These are phyloP conservation scores for Mycogona germanica DNA, from an alignment of 2,888 invertebrate species.

Conservation along the genomic window DNA sequence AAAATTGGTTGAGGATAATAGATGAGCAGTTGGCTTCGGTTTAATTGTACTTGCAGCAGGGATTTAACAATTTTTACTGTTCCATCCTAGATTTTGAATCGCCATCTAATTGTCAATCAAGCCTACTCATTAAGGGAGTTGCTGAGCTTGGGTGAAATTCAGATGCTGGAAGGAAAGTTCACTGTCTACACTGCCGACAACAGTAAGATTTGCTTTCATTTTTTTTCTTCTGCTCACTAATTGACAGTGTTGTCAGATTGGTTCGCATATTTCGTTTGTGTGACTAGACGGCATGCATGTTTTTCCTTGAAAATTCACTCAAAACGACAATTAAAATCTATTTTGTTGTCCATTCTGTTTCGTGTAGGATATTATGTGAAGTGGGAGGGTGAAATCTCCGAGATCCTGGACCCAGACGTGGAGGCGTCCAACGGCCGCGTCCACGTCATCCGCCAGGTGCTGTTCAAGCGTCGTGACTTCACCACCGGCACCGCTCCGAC, in stretches of 20 bases:
- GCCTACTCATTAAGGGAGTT: slow-evolving; percentile 71
- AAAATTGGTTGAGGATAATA: too few relatives aligned
- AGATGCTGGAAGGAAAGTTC: slow-evolving; percentile 18
- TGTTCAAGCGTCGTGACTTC: slow-evolving; percentile 71
- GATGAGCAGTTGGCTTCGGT: too few relatives aligned
- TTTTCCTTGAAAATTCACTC: neutral
- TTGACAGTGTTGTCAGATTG: neutral
- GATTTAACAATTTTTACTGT: too few relatives aligned
- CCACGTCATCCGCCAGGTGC: slow-evolving; percentile 81
- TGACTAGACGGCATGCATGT: neutral
- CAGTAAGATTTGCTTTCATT: slow-evolving; percentile 49
- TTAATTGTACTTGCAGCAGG: too few relatives aligned
- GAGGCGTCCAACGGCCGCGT: slow-evolving; percentile 93
- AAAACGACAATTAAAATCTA: too few relatives aligned
- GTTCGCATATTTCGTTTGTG: neutral
- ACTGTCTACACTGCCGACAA: slow-evolving; percentile 22
- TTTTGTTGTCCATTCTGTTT: too few relatives aligned
- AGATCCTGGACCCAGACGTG: slow-evolving; percentile 79
- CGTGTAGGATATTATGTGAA: slow-evolving; percentile 56
- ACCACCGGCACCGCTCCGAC: slow-evolving; percentile 29
- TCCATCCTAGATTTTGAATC: slow-evolving; percentile 55
- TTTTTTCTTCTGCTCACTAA: too few relatives aligned
- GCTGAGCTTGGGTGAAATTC: slow-evolving; percentile 27
- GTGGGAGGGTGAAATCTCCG: slow-evolving; percentile 73
- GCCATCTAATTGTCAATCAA: slow-evolving; percentile 73